Evolutionary conservation across 2,113 vertebrate species (phyloP), one percentile per base, ranked within the genome.

Genomic region (Alaudala cheleensis): DNA sequence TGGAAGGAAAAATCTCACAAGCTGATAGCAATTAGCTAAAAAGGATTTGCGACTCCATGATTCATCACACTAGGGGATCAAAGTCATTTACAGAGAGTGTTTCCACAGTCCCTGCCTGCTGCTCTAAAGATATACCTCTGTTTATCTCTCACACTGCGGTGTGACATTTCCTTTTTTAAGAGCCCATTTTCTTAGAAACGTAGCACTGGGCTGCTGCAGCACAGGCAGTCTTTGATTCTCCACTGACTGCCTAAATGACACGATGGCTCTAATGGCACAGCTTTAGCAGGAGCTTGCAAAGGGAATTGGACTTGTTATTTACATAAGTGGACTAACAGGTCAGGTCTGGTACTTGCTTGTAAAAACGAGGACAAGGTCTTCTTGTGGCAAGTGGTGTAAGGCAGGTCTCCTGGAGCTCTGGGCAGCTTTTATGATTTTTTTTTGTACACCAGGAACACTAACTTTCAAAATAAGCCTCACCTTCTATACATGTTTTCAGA

Each of bases 11-110:
- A 98, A 98, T 98, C 98, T 98, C 98, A 98, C 98, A 98, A 98
- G 98, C 98, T 99, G 98, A 98, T 99, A 99, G 99, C 99, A 99
- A 99, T 99, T 99, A 99, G 98, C 98, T 99, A 99, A 99, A 99
- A 99, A 99, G 99, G 99, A 99, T 99, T 99, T 98, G 98, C 97
- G 97, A 98, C 98, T 99, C 98, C 98, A 97, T 98, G 98, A 99
- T 98, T 99, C 99, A 99, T 99, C 98, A 98, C 98, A 97, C 98
- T 96, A 90, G 98, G 98, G 98, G 98, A 99, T 99, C 98, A 97
- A 98, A 99, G 98, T 99, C 98, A 98, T 99, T 98, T 99, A 98
- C 98, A 98, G 98, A 97, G 97, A 95, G 88, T 97, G 97, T 98
- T 98, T 97, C 95, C 92, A 90, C 92, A 92, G 97, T 96, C 96